Percentiles rank a stretch among this genome's conserved stretches.
Conservation (phyloP, 37 sponge, comb jelly and placozoan species). For the Spongia lamella region DNA sequence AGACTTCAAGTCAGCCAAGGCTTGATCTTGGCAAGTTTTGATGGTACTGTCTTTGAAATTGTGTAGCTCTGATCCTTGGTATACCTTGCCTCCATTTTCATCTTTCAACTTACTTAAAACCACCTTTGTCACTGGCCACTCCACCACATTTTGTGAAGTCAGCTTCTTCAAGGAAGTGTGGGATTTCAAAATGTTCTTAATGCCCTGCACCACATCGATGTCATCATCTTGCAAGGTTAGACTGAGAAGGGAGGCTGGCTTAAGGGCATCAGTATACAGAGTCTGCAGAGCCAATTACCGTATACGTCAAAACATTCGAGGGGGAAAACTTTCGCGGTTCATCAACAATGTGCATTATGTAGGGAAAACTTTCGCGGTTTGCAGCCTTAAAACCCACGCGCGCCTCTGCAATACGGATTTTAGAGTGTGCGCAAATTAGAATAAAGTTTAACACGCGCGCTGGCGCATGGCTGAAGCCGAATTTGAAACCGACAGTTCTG, state of each 20-base stretch:
- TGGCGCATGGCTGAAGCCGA: too few species aligned
- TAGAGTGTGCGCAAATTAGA: too few species aligned
- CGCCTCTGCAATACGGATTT: too few species aligned
- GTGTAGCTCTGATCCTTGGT: conserved; percentile 30
- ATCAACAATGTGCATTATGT: too few species aligned
- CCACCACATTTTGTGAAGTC: neutral
- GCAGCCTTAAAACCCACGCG: too few species aligned
- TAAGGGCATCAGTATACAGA: neutral
- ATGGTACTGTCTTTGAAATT: conserved; percentile 5
- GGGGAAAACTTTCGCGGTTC: too few species aligned
- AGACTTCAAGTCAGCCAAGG: conserved; percentile 14
- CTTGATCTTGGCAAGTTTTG: conserved; percentile 31
- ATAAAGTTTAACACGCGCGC: too few species aligned
- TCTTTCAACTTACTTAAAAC: conserved; percentile 7
- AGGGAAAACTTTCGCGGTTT: too few species aligned
- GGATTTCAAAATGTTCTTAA: conserved; percentile 36
- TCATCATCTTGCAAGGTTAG: conserved; percentile 46
- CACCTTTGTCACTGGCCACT: conserved; percentile 36
- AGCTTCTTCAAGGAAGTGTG: conserved; percentile 10
- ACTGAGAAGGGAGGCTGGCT: conserved; percentile 54
- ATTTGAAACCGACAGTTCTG: too few species aligned
- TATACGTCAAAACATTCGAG: too few species aligned
- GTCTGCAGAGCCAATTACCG: too few species aligned
- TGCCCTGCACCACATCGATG: conserved; percentile 38
- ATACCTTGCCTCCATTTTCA: conserved; percentile 19